Base-by-base conservation (phyloP, 2,113 vertebrate species). In the Delphinus delphis region DNA sequence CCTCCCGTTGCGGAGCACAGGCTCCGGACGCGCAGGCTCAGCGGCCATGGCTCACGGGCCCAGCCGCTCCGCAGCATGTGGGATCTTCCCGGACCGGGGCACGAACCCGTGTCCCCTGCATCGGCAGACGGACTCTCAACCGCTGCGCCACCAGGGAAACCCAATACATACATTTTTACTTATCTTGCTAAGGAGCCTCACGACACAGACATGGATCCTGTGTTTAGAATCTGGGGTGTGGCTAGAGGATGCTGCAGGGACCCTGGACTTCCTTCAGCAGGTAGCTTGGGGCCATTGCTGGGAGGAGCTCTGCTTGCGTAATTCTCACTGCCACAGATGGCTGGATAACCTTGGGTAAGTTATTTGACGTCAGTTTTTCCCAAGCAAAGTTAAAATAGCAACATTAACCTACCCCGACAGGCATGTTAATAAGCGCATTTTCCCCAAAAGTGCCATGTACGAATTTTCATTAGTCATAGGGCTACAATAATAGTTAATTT, bases 381-480 rank as follows among this genome's bases (percentile, higher is more conserved):
- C 60, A 92, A 95, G 88, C 65, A 87, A 92, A 92, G 87, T 95
- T 97, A 88, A 95, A 92, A 95, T 44, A 95, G 74, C 88, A 93
- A 47, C 87, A 96, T 95, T 96, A 96, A 93, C 93, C 55, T 95
- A 94, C 90, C 93, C 92, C 97, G 6, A 36, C 86, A 92, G 95
- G 87, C 94, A 67, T 92, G 95, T 73, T 84, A 97, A 96, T 96
- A 96, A 92, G 90, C 68, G 85, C 76, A 93, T 96, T 97, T 97
- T 65, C 4, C 96, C 95, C 97, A 71, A 90, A 97, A 91, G 97
- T 92, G 80, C 94, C 95, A 88, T 96, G 94, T 58, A 88, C 3
- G 2, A 55, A 87, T 97, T 98, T 97, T 96, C 97, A 97, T 96
- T 97, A 97, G 87, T 96, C 97, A 97, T 97, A 97, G 76, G 80